These are phyloP conservation scores for Melanchra persicariae DNA, from an alignment of 2,888 invertebrate species.

Conservation along the genomic window DNA sequence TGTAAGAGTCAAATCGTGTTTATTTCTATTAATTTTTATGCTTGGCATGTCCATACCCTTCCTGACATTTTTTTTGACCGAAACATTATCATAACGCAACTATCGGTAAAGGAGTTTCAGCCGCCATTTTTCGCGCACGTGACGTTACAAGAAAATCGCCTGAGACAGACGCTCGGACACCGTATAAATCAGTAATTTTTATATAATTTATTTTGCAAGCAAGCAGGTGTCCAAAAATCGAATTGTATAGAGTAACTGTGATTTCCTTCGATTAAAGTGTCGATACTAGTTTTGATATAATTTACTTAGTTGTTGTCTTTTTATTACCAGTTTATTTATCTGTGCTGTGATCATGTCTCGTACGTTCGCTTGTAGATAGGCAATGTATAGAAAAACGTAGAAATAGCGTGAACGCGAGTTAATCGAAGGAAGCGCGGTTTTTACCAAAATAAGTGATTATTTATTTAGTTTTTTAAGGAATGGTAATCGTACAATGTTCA, in stretches of 20 bases:
- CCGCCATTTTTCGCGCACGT: constrained; percentile 3
- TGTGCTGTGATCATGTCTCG: constrained; percentile 56
- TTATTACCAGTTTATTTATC: constrained; percentile 52
- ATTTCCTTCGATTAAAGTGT: constrained; percentile 55
- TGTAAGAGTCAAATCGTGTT: constrained; percentile 53
- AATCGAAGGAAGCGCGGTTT: constrained; percentile 71
- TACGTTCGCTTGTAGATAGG: constrained; percentile 46
- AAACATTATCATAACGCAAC: background rate
- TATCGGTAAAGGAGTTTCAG: background rate
- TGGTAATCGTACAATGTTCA: constrained; percentile 69
- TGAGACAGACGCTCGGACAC: constrained; percentile 1
- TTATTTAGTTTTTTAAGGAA: constrained; percentile 80
- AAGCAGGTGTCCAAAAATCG: constrained; percentile 70
- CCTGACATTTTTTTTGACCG: constrained; percentile 3
- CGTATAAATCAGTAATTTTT: background rate
- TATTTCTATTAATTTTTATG: constrained; percentile 45
- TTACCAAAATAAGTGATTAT: constrained; percentile 74
- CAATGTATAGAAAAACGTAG: constrained; percentile 40
- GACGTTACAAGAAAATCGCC: background rate
- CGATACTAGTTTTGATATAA: constrained; percentile 46
- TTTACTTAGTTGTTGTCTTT: constrained; percentile 44
- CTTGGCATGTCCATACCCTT: constrained; percentile 23
- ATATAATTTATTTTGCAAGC: constrained; percentile 37
- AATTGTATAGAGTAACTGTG: constrained; percentile 67
- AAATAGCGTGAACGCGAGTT: constrained; percentile 41